These are phyloP conservation scores for Musca domestica DNA, from an alignment of 1,140 invertebrate genomes.

Conservation along the genomic window DNA sequence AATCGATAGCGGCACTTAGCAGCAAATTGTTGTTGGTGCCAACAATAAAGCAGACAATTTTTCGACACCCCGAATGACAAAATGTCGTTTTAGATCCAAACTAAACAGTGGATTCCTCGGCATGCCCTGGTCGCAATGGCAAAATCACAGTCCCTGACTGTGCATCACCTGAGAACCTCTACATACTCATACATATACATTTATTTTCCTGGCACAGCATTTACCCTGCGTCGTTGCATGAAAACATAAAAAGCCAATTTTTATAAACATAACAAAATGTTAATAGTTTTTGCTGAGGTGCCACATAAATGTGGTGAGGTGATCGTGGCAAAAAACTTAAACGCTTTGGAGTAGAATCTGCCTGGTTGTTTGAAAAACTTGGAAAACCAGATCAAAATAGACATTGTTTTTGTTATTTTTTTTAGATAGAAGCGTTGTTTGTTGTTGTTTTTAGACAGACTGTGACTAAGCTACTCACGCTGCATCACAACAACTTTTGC, in stretches of 20 bases:
- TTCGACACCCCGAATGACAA: not conserved
- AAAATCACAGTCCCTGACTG: not conserved
- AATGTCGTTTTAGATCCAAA: not conserved
- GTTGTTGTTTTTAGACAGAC: not conserved
- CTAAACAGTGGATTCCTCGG: not conserved
- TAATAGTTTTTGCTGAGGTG: not conserved
- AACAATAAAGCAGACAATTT: not conserved
- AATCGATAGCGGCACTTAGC: not conserved
- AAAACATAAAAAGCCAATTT: slow-evolving; percentile 22
- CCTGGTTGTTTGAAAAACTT: not conserved
- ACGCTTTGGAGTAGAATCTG: not conserved
- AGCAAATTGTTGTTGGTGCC: not conserved
- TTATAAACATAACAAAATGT: slow-evolving; percentile 18
- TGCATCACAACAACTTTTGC: no score
- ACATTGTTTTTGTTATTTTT: not conserved
- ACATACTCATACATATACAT: no score
- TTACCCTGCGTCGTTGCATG: not conserved
- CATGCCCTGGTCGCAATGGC: not conserved
- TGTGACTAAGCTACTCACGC: not conserved
- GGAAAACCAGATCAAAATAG: slow-evolving; percentile 15
- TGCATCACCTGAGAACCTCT: not conserved
- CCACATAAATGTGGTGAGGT: not conserved
- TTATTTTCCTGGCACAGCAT: no score
- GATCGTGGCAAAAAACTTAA: not conserved
- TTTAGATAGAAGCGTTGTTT: not conserved